Base-by-base conservation (phyloP, 2,888 invertebrate genomes). In the Endomychus coccineus region DNA sequence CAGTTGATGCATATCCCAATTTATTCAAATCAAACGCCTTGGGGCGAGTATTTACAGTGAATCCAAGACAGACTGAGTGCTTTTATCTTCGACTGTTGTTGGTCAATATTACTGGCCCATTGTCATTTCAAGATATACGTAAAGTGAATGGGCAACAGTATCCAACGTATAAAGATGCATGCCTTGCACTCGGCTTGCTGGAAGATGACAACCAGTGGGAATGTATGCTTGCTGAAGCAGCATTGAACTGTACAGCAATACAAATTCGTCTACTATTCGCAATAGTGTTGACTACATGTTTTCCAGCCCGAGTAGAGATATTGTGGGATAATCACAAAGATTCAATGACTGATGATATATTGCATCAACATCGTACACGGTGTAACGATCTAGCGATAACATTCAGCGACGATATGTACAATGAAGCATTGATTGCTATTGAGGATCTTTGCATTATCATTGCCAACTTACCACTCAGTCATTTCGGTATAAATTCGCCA, bases 191-290 rank as follows among this genome's bases (percentile, higher is more conserved):
- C 4, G 19, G 23, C 16, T 34, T 62, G 31, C 46, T 41, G 16
- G 45, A 43, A 19, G 39, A 45, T 30, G 45, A 42, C 15, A 32
- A 25, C 16, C 35, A 48, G 34, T 46, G 44, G 43, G 42, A 43
- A 16, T 11, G 27, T 2, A 36, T 40, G 6, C 30, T 48, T 16
- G 21, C 6, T 10, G 46, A 46, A 35, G 41, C 44, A 16, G 22
- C 27, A 9, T 22, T 22, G 7, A 31, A 21, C 46, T 44, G 43
- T 30, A 47, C 51, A 47, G 42, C 45, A 42, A 46, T 10, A 43
- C 46, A 53, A 47, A 52, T 57, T 46, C 44, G 49, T 39, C 38
- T 34, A 36, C 43, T 58, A 39, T 57, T 59, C 38, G 51, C 54
- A 39, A 52, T 54, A 39, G 46, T 57, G 30, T 46, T 55, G 43